Evolutionary conservation across 2,888 invertebrate genomes (phyloP).

Genomic region (Electrophaes corylata): DNA sequence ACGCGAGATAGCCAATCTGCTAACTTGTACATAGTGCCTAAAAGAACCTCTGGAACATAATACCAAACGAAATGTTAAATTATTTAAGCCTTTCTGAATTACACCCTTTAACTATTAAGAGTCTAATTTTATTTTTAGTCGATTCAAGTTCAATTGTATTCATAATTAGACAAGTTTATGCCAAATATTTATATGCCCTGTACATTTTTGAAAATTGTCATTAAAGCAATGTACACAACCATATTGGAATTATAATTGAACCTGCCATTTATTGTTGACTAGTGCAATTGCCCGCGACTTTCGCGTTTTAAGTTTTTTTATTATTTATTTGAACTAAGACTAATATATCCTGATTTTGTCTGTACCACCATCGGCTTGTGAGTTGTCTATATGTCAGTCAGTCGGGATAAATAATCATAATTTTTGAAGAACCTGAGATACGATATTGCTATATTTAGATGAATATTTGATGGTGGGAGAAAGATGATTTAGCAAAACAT

Average conservation of each 20-base stretch:
- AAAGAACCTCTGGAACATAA: slow-evolving; percentile 74
- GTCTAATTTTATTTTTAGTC: slow-evolving; percentile 65
- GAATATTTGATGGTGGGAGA: too few relatives aligned
- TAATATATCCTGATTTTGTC: too few relatives aligned
- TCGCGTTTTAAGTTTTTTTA: too few relatives aligned
- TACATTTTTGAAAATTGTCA: slow-evolving; percentile 67
- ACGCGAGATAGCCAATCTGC: slow-evolving; percentile 48
- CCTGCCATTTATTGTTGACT: slow-evolving; percentile 34
- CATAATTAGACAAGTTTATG: slow-evolving; percentile 63
- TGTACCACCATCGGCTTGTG: too few relatives aligned
- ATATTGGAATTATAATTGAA: slow-evolving; percentile 48
- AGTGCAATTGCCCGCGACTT: too few relatives aligned
- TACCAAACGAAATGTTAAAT: slow-evolving; percentile 61
- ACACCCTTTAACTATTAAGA: slow-evolving; percentile 65
- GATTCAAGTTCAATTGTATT: slow-evolving; percentile 58
- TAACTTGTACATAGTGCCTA: slow-evolving; percentile 67
- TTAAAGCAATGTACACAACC: slow-evolving; percentile 62
- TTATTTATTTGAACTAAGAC: too few relatives aligned
- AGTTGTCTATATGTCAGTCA: too few relatives aligned
- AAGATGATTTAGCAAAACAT: too few relatives aligned
- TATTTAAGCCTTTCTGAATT: slow-evolving; percentile 67
- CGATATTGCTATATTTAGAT: too few relatives aligned
- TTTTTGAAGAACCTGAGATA: too few relatives aligned
- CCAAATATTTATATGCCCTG: slow-evolving; percentile 75
- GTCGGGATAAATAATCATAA: too few relatives aligned